Conservation (phyloP, 92 coral and sea anemone genomes). For the Siderastrea siderea region DNA sequence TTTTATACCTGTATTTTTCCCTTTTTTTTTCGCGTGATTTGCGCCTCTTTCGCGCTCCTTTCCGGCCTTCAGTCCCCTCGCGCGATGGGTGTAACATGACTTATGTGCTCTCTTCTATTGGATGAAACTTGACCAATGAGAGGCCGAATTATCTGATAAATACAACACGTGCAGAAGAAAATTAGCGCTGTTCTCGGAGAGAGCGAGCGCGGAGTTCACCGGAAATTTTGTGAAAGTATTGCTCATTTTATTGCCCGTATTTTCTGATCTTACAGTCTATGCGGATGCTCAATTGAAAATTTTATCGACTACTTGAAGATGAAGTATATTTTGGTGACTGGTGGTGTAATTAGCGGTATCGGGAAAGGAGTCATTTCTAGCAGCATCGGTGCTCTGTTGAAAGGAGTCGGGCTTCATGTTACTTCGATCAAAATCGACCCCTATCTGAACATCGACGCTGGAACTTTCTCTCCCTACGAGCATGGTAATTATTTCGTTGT, state of each 20-base stretch:
- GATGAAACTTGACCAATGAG: slow-evolving; percentile 3
- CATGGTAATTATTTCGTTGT: slow-evolving; percentile 72
- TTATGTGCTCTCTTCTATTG: no score
- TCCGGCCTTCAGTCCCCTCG: no score
- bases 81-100: not conserved
- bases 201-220: not conserved
- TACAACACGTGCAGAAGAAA: slow-evolving; percentile 12
- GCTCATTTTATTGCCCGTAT: not conserved
- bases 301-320: slow-evolving; percentile 23
- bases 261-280: not conserved
- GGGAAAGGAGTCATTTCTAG: slow-evolving; percentile 99
- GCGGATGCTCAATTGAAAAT: not conserved
- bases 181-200: slow-evolving; percentile 1
- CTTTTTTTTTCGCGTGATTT: no score
- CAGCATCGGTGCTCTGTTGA: slow-evolving; percentile 93
- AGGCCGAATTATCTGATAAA: not conserved
- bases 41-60: no score
- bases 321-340: slow-evolving; percentile 98
- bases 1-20: no score
- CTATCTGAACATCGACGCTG: slow-evolving; percentile 97
- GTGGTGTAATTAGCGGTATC: slow-evolving; percentile 98
- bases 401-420: slow-evolving; percentile 91
- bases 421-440: slow-evolving; percentile 98
- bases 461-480: slow-evolving; percentile 98
- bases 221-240: not conserved